phyloP scores from a whole-genome alignment of 2,797 vertebrate genomes.

The Tenualosa ilisha region DNA sequence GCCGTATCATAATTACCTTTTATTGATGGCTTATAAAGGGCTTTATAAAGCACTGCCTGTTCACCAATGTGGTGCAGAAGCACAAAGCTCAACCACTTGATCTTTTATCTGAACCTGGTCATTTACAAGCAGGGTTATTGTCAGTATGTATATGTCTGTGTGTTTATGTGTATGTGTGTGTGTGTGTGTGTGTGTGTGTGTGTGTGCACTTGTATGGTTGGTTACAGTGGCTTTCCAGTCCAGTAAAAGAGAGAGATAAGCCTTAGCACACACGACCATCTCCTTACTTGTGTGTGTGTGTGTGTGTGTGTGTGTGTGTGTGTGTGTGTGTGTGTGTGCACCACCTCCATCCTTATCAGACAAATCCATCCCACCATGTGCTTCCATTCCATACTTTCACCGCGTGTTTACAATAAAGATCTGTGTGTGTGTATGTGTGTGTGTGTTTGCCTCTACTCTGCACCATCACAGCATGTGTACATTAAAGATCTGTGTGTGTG shows the following conservation, averaged over 20 bases:
- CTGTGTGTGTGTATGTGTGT: too few species aligned
- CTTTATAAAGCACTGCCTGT: background rate
- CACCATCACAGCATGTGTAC: too few species aligned
- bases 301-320: too few species aligned
- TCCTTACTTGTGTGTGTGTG: too few species aligned
- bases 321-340: too few species aligned
- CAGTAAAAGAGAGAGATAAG: slow-evolving; percentile 1
- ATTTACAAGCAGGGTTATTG: background rate
- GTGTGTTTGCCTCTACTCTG: too few species aligned
- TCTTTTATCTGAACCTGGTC: background rate
- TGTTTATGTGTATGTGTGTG: background rate
- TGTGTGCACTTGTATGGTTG: background rate
- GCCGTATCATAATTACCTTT: too few species aligned
- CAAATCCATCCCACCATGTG: background rate
- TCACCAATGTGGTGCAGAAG: background rate
- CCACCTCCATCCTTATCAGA: background rate
- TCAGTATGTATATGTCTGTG: background rate
- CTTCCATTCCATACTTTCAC: too few species aligned
- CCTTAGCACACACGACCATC: background rate
- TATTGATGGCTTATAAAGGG: too few species aligned
- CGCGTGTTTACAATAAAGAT: too few species aligned
- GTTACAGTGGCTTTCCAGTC: background rate
- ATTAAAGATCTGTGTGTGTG: too few species aligned
- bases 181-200: background rate
- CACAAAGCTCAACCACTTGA: background rate